Conservation (phyloP, 2,888 invertebrate genomes). For the Ypsolopha sequella region DNA sequence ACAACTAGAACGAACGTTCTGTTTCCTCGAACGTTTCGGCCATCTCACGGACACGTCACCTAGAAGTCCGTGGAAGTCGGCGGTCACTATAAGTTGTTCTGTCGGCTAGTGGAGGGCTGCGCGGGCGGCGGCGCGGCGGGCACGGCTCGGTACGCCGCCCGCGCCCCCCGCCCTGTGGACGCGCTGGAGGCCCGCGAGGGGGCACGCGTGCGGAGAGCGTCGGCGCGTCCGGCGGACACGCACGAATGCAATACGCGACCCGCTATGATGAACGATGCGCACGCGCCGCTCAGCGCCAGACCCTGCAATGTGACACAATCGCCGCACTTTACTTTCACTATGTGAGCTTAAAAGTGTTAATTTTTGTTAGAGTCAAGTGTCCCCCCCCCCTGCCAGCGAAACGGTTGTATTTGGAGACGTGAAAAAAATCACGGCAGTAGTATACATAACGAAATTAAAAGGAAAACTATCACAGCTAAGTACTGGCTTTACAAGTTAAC, state of each 20-base stretch:
- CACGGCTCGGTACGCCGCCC: conserved; percentile 28
- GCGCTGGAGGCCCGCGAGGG: conserved; percentile 1
- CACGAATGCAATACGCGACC: conserved; percentile 11
- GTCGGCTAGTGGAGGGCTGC: conserved; percentile 23
- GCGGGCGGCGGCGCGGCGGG: conserved; percentile 15
- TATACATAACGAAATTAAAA: no score
- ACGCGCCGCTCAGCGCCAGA: conserved; percentile 23
- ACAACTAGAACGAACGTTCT: conserved; percentile 7
- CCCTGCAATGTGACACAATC: conserved; percentile 20
- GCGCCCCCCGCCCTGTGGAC: conserved; percentile 1
- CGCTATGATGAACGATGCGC: conserved; percentile 12
- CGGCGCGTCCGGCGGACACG: conserved; percentile 9
- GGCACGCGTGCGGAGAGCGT: not conserved
- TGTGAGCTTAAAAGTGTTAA: no score
- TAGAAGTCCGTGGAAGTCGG: conserved; percentile 26
- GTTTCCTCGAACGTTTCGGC: not conserved
- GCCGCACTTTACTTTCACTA: no score
- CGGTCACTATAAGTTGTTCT: conserved; percentile 52
- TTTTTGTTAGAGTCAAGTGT: no score
- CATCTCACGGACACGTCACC: conserved; percentile 1
- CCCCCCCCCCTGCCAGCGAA: no score
- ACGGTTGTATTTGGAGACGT: no score
- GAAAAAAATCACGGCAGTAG: no score
- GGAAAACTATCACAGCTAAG: no score
- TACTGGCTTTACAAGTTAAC: no score